Base-by-base conservation (phyloP, 2,797 vertebrate genomes). In the Lindbergichthys nudifrons region DNA sequence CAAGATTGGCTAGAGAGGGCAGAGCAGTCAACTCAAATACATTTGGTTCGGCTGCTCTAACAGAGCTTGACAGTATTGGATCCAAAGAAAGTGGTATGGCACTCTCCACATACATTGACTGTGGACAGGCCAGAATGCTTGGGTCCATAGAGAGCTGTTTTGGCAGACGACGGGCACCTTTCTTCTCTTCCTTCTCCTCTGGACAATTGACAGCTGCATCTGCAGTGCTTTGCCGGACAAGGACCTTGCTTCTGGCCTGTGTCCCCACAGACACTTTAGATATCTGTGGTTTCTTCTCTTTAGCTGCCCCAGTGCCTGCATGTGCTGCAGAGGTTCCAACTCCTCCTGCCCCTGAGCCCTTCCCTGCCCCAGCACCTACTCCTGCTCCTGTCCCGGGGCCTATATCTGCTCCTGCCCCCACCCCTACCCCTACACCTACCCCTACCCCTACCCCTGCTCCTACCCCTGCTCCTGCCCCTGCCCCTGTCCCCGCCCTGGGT, bases 141-240 rank as follows among this genome's bases (percentile, higher is more conserved):
- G 93, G 92, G 70, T 94, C 93, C 92, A 94, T 94, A 9, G 92
- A 94, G 15, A 89, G 89, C 70, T 94, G 92, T 77, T 94, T 94
- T 26, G 92, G 92, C 45, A 94, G 78, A 79, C 82, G 64, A 10
- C 86, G 92, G 10, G 75, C 47, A 1, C 68, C 68, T 75, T 91
- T 93, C 70, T 84, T 90, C 39, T 91, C 88, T 0, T 93, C 91
- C 15, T 89, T 88, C 63, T 94, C 91, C 9, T 94, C 93, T 54
- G 95, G 95, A 87, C 94, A 95, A 60, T 94, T 95, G 16, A 95
- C 94, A 0, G 95, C 94, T 50, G 94, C 94, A 53, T 95, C 95
- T 5, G 94, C 94, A 15, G 95, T 95, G 83, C 93, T 94, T 89
- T 95, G 95, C 21, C 95, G 83, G 41, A 95, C 79, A 64, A 95